Evolutionary conservation across 2,797 vertebrate genomes (phyloP), one percentile per base, ranked within the genome.

Genomic region (Loris lydekkerianus): DNA sequence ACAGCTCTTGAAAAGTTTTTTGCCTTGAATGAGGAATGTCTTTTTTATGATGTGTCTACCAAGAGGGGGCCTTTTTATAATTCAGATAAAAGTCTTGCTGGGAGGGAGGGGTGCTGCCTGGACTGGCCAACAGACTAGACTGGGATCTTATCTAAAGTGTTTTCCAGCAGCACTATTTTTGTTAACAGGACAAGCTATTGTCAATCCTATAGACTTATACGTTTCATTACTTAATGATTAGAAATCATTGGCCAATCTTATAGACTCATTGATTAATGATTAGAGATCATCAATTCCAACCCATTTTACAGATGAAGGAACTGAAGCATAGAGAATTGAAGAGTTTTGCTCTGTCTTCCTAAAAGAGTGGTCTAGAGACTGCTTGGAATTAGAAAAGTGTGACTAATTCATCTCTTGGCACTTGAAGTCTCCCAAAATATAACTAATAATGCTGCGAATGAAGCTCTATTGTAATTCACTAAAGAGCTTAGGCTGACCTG

Each of bases 261-360:
- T 7, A 78, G 13, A 70, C 18, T 37, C 49, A 53, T 15, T 53
- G 49, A 53, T 53, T 43, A 53, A 43, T 0, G 31, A 17, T 78
- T 85, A 49, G 40, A 83, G 89, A 86, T 93, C 2, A 61, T 11
- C 10, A 46, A 53, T 75, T 69, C 43, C 40, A 67, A 56, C 11
- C 15, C 40, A 63, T 86, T 85, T 93, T 89, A 56, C n/a, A 58
- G 43, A 69, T 63, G 49, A 61, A 17, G 56, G 17, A 87, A 84
- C 8, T 65, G 46, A 95, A 23, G 14, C 58, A 81, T n/a, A 69
- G 21, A 96, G 34, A 86, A 73, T 18, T 86, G 60, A 83, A 82
- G 43, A 70, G n/a, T 83, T 86, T 73, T 72, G 18, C 34, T 77
- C 20, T 84, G 31, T n/a, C 73, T 85, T 49, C 37, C 31, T 53